Evolutionary conservation across 2,797 vertebrate genomes (phyloP).

Genomic region (Catharus ustulatus): DNA sequence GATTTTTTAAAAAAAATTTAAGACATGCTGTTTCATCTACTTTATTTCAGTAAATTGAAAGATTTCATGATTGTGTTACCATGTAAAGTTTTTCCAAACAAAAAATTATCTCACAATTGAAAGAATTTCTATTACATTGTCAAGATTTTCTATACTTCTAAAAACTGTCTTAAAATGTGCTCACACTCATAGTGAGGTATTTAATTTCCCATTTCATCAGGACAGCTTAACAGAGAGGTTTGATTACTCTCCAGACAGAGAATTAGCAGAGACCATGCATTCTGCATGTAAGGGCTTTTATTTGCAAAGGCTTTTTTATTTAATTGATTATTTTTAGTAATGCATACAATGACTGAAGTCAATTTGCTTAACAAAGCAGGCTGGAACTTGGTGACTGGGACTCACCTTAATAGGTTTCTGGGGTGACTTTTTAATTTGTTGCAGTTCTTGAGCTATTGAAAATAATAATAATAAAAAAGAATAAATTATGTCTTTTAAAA

Average conservation of each 20-base stretch:
- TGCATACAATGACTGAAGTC: background rate
- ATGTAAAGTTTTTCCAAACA: background rate
- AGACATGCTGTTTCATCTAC: background rate
- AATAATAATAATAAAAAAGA: background rate
- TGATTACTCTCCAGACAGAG: background rate
- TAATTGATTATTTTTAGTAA: background rate
- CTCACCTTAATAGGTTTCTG: conserved; percentile 37
- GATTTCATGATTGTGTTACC: background rate
- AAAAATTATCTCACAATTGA: background rate
- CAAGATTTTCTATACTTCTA: background rate
- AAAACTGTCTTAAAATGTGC: background rate
- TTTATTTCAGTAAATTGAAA: background rate
- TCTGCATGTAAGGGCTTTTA: background rate
- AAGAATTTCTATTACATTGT: background rate
- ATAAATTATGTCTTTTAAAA: conserved; percentile 42
- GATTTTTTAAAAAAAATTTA: background rate
- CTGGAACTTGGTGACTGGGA: background rate
- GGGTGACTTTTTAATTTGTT: conserved; percentile 43
- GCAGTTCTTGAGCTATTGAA: conserved; percentile 9
- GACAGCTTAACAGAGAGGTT: background rate
- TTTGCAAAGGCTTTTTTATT: background rate
- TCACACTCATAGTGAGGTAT: background rate
- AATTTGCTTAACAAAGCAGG: conserved; percentile 37
- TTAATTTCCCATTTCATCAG: background rate
- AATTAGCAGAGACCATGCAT: background rate